These are phyloP conservation scores for Crocodylus rhombifer DNA, from an alignment of 2,797 vertebrate genomes.

Conservation along the genomic window DNA sequence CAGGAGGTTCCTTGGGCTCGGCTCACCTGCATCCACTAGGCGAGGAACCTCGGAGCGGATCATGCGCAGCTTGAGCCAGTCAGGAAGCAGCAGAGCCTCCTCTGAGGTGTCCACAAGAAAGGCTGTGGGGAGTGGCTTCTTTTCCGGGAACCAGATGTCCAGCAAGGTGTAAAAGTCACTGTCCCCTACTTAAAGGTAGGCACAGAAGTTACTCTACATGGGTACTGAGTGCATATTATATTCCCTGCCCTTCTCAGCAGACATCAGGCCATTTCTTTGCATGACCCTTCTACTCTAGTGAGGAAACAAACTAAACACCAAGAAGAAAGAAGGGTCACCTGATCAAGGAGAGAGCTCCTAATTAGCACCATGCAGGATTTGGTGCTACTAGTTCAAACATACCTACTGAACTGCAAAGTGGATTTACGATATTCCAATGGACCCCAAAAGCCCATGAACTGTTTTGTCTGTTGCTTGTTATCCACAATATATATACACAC, in stretches of 20 bases:
- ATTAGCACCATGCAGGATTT: not conserved
- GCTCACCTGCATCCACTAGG: conserved; percentile 93
- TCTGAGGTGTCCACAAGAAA: conserved; percentile 98
- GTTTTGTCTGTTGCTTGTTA: not conserved
- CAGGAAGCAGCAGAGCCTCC: conserved; percentile 94
- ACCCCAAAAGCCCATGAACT: not conserved
- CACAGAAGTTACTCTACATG: not conserved
- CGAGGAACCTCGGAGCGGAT: conserved; percentile 96
- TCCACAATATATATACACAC: not conserved
- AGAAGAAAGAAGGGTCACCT: not conserved
- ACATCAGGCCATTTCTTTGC: not conserved
- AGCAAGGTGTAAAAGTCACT: conserved; percentile 91
- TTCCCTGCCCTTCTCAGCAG: not conserved
- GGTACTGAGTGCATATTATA: not conserved
- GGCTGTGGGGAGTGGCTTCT: conserved; percentile 96
- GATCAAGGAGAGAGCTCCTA: not conserved
- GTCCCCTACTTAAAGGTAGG: conserved; percentile 81
- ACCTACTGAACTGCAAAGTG: not conserved
- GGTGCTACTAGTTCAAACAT: not conserved
- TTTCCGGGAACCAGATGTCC: conserved; percentile 98
- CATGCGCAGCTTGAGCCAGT: conserved; percentile 98
- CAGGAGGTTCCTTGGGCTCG: not conserved
- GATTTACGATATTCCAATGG: not conserved
- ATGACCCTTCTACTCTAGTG: not conserved
- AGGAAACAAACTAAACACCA: not conserved